Base-by-base conservation (phyloP, 2,888 invertebrate species). In the Drosophila cyrtoloma region DNA sequence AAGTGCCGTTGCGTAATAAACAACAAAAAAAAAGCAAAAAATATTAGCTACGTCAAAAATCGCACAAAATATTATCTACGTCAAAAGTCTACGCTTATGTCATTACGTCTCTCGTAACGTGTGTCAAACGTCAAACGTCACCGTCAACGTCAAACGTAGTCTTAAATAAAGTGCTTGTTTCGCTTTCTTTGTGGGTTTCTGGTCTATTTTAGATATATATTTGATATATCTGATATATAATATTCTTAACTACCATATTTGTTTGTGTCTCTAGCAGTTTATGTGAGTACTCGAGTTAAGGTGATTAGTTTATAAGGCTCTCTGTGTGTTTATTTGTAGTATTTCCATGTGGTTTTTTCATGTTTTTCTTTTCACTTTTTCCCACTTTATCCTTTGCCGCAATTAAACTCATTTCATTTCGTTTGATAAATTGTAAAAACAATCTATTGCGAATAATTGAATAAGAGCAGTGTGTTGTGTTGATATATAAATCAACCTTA, bases 31-130 rank as follows among this genome's bases (percentile, higher is more conserved):
- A 52, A 22, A 56, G 2, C 5, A 30, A 30, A 30, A 30, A 30
- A 30, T 28, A 28, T 28, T 52, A 56, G 64, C 57, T 44, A 69
- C 78, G 80, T 80, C 53, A 71, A 72, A 30, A 68, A 64, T 50
- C 37, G 16, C n/a, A 44, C n/a, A 65, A 26, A 32, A 51, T 26
- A 58, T 30, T 51, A 56, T 62, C 56, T 47, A 69, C 78, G 81
- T 81, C 51, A 71, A 72, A 69, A 69, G 57, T 81, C 59, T 76
- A 80, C 80, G 89, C 86, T 87, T 86, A 78, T 84, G 84, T 89
- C 85, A 85, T 81, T 84, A 73, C 84, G 84, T 86, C 87, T 75
- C 58, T 82, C 83, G 83, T 83, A 85, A 82, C 75, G 86, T 86
- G 74, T 44, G 39, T 57, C 12, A 26, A 56, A 56, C 37, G 56